Conservation (phyloP, 2,888 invertebrate genomes). For the Lasioglossum villosulum region DNA sequence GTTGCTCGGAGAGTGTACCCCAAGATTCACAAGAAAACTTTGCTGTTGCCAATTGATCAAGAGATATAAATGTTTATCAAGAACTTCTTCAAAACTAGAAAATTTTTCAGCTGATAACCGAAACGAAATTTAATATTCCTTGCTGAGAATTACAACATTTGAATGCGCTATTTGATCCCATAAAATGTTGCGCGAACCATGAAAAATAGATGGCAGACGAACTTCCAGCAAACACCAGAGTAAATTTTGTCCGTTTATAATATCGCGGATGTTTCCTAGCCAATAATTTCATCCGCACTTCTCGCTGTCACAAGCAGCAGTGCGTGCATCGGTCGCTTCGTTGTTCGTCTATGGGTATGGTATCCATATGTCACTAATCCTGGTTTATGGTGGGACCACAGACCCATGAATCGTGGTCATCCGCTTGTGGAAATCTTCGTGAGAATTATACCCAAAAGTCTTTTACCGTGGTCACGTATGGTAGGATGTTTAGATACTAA, state of each 20-base stretch:
- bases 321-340: slow-evolving; percentile 52
- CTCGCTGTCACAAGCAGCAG: slow-evolving; percentile 46
- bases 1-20: slow-evolving; percentile 98
- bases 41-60: slow-evolving; percentile 97
- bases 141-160: not conserved
- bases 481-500: not conserved
- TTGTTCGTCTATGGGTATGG: slow-evolving; percentile 51
- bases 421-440: not conserved
- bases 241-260: slow-evolving; percentile 44
- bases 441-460: slow-evolving; percentile 11
- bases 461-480: not conserved
- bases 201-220: not conserved
- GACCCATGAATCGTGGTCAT: slow-evolving; percentile 31
- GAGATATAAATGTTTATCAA: slow-evolving; percentile 86
- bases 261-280: slow-evolving; percentile 55
- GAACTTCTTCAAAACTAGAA: no score
- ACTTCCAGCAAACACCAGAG: slow-evolving; percentile 11
- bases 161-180: not conserved
- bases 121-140: not conserved
- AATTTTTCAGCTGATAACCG: not conserved
- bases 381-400: slow-evolving; percentile 41
- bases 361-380: slow-evolving; percentile 55
- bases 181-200: not conserved
- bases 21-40: slow-evolving; percentile 97
- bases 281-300: slow-evolving; percentile 55